Conservation (phyloP, 2,888 invertebrate species). For the Watsonalla binaria region DNA sequence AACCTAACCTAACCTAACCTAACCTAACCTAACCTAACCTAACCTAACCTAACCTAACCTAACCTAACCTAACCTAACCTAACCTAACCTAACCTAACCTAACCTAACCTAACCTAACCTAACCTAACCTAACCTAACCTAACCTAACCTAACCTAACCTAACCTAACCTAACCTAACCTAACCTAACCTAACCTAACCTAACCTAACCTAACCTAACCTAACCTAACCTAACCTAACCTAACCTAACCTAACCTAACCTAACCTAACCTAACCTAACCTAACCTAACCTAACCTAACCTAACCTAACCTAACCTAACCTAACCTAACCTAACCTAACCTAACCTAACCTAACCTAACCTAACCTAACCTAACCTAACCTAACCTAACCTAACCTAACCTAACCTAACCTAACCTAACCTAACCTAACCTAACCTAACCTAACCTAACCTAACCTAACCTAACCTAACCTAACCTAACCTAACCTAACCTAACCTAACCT, state of each 20-base stretch:
- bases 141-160: constrained; percentile 5
- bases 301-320: constrained; percentile 1
- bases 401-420: constrained; percentile 11
- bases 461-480: constrained; percentile 11
- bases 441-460: constrained; percentile 11
- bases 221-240: constrained; percentile 17
- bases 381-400: constrained; percentile 10
- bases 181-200: constrained; percentile 20
- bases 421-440: constrained; percentile 13
- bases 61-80: constrained; percentile 10
- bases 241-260: constrained; percentile 11
- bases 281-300: constrained; percentile 5
- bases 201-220: constrained; percentile 21
- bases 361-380: constrained; percentile 11
- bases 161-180: constrained; percentile 7
- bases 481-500: constrained; percentile 11
- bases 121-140: constrained; percentile 6
- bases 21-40: constrained; percentile 6
- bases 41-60: constrained; percentile 6
- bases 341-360: constrained; percentile 11
- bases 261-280: constrained; percentile 8
- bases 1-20: constrained; percentile 5
- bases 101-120: constrained; percentile 4
- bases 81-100: constrained; percentile 4
- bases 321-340: constrained; percentile 3